A percentile compares a stretch with the other conserved stretches of the same genome.
phyloP scores from a whole-genome alignment of 2,113 vertebrate genomes.

The Fulmarus glacialis region DNA sequence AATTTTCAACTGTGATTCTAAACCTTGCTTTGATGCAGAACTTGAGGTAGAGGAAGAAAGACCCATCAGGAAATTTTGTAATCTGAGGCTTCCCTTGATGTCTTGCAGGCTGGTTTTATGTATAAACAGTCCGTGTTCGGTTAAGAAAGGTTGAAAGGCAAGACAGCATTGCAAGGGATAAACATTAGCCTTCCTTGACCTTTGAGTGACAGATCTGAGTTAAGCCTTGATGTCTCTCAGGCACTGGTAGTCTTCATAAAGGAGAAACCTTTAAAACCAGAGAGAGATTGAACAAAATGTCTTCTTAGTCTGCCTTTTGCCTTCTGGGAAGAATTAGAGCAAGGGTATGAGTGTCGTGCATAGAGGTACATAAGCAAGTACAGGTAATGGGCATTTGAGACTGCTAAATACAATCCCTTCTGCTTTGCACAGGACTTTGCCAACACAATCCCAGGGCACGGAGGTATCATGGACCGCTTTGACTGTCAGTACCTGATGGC shows the following conservation, averaged over 20 bases:
- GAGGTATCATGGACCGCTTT: constrained; percentile 98
- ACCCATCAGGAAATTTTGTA: not conserved
- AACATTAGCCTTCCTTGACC: not conserved
- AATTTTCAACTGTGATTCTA: not conserved
- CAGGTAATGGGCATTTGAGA: accelerated
- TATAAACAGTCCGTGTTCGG: not conserved
- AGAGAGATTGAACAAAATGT: not conserved
- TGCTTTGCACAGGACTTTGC: constrained; percentile 88
- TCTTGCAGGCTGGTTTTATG: not conserved
- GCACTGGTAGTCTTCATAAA: not conserved
- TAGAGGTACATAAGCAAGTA: accelerated
- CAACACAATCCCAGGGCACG: constrained; percentile 95
- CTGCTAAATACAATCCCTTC: not conserved
- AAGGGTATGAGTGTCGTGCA: accelerated
- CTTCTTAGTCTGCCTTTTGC: not conserved
- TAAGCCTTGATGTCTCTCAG: not conserved
- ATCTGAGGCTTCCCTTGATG: constrained; percentile 2
- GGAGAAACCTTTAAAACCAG: not conserved
- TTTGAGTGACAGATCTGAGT: not conserved
- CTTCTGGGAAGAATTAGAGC: not conserved
- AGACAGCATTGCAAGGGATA: not conserved
- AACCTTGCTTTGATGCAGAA: not conserved
- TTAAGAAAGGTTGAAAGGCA: not conserved
- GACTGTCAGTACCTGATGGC: constrained; percentile 99
- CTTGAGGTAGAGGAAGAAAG: not conserved